Percentiles rank a stretch among this genome's conserved stretches.
These are phyloP conservation scores for Stichodactyla helianthus DNA, from an alignment of 64 coral and sea anemone species.

Conservation along the genomic window DNA sequence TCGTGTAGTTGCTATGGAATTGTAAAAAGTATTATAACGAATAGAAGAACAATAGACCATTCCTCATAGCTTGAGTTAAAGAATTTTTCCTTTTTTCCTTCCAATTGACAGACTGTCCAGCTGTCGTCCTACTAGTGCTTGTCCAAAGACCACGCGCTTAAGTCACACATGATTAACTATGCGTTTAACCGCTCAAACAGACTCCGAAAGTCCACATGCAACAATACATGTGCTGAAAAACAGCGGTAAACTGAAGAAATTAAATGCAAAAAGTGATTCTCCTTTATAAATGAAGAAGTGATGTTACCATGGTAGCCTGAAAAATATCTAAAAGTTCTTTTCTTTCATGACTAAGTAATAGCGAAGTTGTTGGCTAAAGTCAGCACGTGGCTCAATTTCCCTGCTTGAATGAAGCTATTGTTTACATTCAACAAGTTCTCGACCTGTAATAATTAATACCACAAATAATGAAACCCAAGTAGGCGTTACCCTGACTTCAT, in stretches of 20 bases:
- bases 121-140: neutral
- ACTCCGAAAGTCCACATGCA: neutral
- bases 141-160: conserved; percentile 1
- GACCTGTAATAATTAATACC: neutral
- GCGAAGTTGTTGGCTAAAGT: neutral
- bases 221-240: neutral
- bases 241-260: neutral
- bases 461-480: neutral
- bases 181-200: neutral
- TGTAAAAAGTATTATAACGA: neutral
- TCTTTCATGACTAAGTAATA: neutral
- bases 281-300: neutral
- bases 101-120: neutral
- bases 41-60: neutral
- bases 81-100: neutral
- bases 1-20: neutral
- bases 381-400: neutral
- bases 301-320: neutral
- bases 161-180: neutral
- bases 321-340: neutral
- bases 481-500: neutral
- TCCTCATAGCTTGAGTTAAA: neutral
- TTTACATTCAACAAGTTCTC: conserved; percentile 10
- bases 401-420: neutral
- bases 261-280: neutral